Conservation (phyloP, 2,113 vertebrate species). For the Apeltes quadracus region DNA sequence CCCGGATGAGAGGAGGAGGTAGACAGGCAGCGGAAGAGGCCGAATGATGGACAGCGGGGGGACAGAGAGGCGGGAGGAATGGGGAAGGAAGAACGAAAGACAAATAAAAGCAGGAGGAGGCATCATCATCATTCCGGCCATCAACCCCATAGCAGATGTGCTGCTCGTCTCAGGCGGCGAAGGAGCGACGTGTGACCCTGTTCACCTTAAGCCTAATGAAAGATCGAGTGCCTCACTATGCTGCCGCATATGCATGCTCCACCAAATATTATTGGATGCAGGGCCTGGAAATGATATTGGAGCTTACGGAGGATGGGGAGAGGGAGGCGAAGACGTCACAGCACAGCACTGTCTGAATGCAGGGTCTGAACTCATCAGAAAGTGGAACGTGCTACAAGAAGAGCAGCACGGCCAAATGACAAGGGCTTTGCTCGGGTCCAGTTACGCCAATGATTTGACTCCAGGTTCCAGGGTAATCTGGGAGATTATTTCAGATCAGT, state of each 20-base stretch:
- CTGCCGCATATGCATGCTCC: slow-evolving; percentile 67
- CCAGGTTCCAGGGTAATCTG: slow-evolving; percentile 14
- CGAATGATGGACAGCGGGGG: slow-evolving; percentile 47
- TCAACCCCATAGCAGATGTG: slow-evolving; percentile 83
- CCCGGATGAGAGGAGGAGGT: slow-evolving; percentile 78
- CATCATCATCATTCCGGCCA: slow-evolving; percentile 85
- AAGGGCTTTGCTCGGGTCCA: slow-evolving; percentile 33
- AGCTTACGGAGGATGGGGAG: slow-evolving; percentile 29
- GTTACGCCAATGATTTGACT: slow-evolving; percentile 25
- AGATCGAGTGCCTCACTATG: slow-evolving; percentile 80
- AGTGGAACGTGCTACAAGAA: slow-evolving; percentile 26
- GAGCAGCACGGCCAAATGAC: slow-evolving; percentile 17
- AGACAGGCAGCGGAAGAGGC: slow-evolving; percentile 48
- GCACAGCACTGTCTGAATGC: slow-evolving; percentile 44
- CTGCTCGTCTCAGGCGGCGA: slow-evolving; percentile 82
- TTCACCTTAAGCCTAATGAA: slow-evolving; percentile 86
- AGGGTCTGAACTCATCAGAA: slow-evolving; percentile 44
- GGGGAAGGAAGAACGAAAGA: slow-evolving; percentile 43
- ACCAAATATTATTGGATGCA: slow-evolving; percentile 71
- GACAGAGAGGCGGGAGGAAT: background rate
- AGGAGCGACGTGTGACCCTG: slow-evolving; percentile 84
- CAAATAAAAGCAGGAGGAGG: slow-evolving; percentile 54
- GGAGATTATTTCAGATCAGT: slow-evolving; percentile 28
- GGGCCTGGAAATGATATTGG: slow-evolving; percentile 61
- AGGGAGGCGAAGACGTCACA: slow-evolving; percentile 14